Percentiles rank a stretch among this genome's conserved stretches.
Evolutionary conservation across 2,113 vertebrate species (phyloP).

Genomic region (Ammospiza nelsoni): DNA sequence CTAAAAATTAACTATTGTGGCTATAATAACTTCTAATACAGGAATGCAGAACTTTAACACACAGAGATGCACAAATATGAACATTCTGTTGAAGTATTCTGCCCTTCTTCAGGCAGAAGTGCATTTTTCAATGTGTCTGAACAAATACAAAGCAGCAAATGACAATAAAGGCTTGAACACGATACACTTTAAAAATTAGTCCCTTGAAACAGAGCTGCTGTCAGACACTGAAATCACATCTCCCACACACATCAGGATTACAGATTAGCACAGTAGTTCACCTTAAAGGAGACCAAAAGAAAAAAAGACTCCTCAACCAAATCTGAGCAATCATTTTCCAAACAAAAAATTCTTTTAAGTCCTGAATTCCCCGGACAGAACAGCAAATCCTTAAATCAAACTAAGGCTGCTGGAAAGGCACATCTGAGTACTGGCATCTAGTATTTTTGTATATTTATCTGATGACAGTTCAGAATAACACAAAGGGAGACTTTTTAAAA

Average conservation of each 20-base stretch:
- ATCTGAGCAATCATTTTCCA: not conserved
- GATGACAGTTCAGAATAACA: not conserved
- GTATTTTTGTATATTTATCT: not conserved
- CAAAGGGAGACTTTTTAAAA: not conserved
- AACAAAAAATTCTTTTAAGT: not conserved
- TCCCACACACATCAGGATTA: not conserved
- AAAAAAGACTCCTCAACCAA: not conserved
- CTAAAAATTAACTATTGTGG: not conserved
- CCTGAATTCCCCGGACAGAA: not conserved
- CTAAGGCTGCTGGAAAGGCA: not conserved
- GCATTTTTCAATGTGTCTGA: not conserved
- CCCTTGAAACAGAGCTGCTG: not conserved
- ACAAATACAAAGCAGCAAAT: not conserved
- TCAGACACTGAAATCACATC: not conserved
- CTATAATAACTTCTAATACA: not conserved
- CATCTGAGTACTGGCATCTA: not conserved
- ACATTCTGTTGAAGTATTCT: not conserved
- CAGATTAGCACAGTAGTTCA: not conserved
- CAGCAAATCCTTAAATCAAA: not conserved
- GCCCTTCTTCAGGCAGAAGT: not conserved
- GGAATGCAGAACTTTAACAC: not conserved
- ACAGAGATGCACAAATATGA: rapidly evolving
- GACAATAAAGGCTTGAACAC: not conserved
- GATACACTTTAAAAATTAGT: not conserved
- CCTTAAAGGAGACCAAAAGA: not conserved